Conservation (phyloP, 2,888 invertebrate genomes). For the Caenorhabditis sp. region DNA sequence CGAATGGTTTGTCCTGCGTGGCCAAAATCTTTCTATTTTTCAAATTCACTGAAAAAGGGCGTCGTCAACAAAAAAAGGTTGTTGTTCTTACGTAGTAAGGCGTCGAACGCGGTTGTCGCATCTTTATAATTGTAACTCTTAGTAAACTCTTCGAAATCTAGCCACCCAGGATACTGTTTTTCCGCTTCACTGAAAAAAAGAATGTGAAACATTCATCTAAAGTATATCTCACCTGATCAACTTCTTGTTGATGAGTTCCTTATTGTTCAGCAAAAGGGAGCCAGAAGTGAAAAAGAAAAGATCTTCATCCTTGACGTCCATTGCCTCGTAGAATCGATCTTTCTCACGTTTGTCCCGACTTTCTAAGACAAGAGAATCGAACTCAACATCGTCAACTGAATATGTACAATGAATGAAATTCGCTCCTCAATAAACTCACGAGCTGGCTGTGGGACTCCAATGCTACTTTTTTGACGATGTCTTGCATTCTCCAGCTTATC, state of each 20-base stretch:
- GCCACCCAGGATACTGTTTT: constrained; percentile 12
- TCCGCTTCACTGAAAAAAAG: constrained; percentile 25
- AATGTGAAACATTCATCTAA: neutral
- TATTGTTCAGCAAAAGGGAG: constrained; percentile 10
- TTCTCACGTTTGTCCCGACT: neutral
- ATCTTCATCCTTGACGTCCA: constrained; percentile 12
- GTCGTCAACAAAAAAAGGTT: neutral
- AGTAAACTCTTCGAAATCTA: constrained; percentile 42
- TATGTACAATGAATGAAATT: neutral
- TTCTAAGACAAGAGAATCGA: neutral
- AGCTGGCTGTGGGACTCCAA: neutral
- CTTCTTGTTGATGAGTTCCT: constrained; percentile 2
- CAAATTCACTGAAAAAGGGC: constrained; percentile 31
- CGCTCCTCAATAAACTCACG: neutral
- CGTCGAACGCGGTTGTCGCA: constrained; percentile 43
- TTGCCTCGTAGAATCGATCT: neutral
- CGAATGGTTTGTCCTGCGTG: constrained; percentile 31
- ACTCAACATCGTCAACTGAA: constrained; percentile 34
- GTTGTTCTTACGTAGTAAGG: constrained; percentile 27
- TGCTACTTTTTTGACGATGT: constrained; percentile 36
- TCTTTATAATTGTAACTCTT: constrained; percentile 8
- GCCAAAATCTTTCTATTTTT: constrained; percentile 29
- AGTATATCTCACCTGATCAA: constrained; percentile 16
- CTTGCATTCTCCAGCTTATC: constrained; percentile 14
- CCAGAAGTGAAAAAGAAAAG: constrained; percentile 34